Percentiles rank a stretch among this genome's conserved stretches.
These are phyloP conservation scores for Nannoperca australis DNA, from an alignment of 2,797 vertebrate species.

Conservation along the genomic window DNA sequence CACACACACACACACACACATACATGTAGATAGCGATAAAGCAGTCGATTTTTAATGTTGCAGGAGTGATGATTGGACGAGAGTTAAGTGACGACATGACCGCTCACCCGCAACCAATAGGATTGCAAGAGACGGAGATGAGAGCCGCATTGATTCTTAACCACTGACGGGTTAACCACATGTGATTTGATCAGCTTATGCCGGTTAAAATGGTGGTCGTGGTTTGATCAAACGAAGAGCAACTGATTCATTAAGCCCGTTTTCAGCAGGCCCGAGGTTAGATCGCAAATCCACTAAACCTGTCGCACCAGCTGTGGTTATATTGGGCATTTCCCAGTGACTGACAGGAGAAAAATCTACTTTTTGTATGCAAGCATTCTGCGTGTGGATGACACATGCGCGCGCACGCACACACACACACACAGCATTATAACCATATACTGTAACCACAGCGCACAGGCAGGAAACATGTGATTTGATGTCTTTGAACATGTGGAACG, in stretches of 20 bases:
- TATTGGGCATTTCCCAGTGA: neutral
- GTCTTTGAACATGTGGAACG: neutral
- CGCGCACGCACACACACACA: too few species aligned
- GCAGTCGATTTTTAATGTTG: neutral
- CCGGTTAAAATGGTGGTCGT: conserved; percentile 9
- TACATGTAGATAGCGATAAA: neutral
- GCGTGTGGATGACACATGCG: neutral
- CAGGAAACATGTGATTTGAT: conserved; percentile 45
- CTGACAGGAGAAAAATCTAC: neutral
- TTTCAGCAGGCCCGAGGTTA: conserved; percentile 15
- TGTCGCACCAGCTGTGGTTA: neutral
- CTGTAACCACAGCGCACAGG: conserved; percentile 22
- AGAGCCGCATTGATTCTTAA: conserved; percentile 25
- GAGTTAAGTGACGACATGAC: conserved; percentile 2
- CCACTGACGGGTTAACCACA: conserved; percentile 43
- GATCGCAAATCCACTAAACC: conserved; percentile 11
- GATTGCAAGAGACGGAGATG: neutral
- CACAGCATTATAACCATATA: neutral
- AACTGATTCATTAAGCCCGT: neutral
- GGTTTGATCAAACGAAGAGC: conserved; percentile 5
- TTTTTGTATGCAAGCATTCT: conserved; percentile 1
- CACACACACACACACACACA: neutral
- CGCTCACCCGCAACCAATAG: neutral
- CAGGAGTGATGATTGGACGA: neutral
- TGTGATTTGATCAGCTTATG: conserved; percentile 18